A percentile compares a stretch with the other conserved stretches of the same genome.
Evolutionary conservation across 2,797 vertebrate genomes (phyloP).

Genomic region (Prunella strophiata): DNA sequence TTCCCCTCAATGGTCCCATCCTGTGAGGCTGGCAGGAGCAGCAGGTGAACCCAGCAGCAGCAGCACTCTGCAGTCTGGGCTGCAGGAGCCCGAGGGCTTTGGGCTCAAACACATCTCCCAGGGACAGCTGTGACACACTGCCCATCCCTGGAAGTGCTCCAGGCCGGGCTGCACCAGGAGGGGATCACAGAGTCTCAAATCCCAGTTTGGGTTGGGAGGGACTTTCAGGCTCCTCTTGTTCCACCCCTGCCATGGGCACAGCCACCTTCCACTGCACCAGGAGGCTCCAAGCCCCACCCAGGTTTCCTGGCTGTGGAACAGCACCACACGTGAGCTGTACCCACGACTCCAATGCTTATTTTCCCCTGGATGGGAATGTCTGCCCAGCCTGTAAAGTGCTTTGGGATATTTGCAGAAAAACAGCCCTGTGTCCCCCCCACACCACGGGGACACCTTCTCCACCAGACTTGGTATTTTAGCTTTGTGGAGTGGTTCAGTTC

Average conservation of each 20-base stretch:
- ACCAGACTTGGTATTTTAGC: accelerated
- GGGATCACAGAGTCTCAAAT: neutral
- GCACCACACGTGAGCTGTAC: accelerated
- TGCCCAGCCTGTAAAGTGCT: neutral
- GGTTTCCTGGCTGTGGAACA: accelerated
- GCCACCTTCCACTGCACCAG: neutral
- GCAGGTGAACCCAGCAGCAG: too few relatives aligned
- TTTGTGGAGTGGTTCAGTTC: accelerated
- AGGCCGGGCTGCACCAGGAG: neutral
- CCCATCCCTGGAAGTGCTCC: neutral
- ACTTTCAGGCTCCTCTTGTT: neutral
- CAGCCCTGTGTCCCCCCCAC: accelerated
- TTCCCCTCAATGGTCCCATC: accelerated
- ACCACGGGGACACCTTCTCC: accelerated
- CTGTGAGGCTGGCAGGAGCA: accelerated
- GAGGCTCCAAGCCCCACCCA: neutral
- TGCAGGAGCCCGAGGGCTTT: accelerated
- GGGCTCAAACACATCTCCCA: accelerated
- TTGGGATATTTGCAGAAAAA: neutral
- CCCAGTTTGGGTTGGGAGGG: neutral
- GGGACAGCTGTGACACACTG: neutral
- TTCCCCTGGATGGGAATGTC: neutral
- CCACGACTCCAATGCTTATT: accelerated
- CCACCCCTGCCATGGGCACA: neutral
- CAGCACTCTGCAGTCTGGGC: accelerated